phyloP scores from a whole-genome alignment of 2,797 vertebrate species.

The Phataginus tetradactyla region DNA sequence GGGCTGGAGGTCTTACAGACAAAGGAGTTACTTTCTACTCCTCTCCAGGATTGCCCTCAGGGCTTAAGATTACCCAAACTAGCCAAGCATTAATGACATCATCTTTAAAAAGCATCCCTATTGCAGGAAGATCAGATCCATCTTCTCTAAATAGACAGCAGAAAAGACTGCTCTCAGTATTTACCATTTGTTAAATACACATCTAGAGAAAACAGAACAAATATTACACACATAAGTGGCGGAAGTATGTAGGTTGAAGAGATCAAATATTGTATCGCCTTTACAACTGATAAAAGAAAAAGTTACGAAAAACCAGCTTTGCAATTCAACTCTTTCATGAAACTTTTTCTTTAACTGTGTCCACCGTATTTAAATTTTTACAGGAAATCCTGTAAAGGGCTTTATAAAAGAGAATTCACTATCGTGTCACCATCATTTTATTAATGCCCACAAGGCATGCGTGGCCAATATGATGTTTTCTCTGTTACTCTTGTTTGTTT shows the following conservation, averaged over 20 bases:
- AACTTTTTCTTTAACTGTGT: neutral
- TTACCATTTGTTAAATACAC: neutral
- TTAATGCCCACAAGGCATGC: neutral
- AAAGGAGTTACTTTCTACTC: neutral
- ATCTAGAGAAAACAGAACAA: neutral
- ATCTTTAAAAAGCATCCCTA: neutral
- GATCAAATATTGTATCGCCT: neutral
- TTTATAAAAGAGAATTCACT: neutral
- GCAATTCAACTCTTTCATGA: neutral
- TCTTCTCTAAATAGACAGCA: neutral
- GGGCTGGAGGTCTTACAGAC: neutral
- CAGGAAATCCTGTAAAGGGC: neutral
- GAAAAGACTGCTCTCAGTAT: neutral
- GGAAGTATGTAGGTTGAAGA: neutral
- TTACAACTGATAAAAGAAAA: neutral
- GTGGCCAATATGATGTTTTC: neutral
- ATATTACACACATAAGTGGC: neutral
- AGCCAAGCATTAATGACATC: neutral
- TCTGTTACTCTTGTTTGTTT: neutral
- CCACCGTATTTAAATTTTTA: neutral
- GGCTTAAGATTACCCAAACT: neutral
- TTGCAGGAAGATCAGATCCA: neutral
- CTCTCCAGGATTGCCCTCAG: neutral
- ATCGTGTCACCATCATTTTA: neutral
- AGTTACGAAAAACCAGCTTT: neutral